phyloP scores from a whole-genome alignment of 2,888 invertebrate genomes.

The Leptogaster cylindrica region DNA sequence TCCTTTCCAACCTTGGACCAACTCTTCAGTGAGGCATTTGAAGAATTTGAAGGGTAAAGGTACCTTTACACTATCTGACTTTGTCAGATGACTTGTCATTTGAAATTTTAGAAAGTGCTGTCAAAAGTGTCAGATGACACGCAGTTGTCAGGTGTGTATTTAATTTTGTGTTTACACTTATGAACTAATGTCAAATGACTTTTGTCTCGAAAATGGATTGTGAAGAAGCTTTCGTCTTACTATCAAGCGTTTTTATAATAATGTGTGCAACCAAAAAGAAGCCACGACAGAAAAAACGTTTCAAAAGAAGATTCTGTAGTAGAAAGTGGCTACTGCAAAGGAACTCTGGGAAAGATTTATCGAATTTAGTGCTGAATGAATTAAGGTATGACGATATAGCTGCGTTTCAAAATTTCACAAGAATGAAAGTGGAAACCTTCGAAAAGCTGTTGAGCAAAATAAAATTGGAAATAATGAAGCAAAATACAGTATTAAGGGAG shows the following conservation, averaged over 20 bases:
- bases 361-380: not conserved
- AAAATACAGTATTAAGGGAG: not conserved
- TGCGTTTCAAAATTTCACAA: not conserved
- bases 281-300: not conserved
- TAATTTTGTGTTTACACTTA: constrained; percentile 15
- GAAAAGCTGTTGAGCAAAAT: not conserved
- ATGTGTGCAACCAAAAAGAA: not conserved
- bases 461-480: not conserved
- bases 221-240: not conserved
- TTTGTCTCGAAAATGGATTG: constrained; percentile 1
- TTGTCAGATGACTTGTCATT: not conserved
- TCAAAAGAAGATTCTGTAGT: not conserved
- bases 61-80: constrained; percentile 8
- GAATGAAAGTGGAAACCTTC: not conserved
- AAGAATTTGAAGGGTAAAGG: no score
- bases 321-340: constrained; percentile 12
- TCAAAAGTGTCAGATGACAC: not conserved
- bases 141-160: not conserved
- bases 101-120: not conserved
- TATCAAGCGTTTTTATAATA: not conserved
- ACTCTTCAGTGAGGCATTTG: no score
- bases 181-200: constrained; percentile 19
- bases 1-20: no score
- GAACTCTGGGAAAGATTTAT: not conserved
- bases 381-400: not conserved